A percentile compares a stretch with the other conserved stretches of the same genome.
Conservation (phyloP, 2,113 vertebrate genomes). For the Macrotus californicus region DNA sequence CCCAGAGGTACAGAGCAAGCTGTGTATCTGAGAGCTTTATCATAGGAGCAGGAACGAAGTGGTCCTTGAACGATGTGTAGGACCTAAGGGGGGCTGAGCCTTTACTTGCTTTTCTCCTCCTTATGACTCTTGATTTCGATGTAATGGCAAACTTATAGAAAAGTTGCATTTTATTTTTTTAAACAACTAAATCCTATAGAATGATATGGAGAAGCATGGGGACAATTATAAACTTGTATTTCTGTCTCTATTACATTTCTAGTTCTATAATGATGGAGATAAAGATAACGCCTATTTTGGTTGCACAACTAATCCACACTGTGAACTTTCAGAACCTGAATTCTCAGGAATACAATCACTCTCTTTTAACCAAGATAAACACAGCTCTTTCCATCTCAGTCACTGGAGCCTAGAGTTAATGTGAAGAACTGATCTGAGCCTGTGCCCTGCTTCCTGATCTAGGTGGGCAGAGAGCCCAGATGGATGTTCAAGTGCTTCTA, state of each 20-base stretch:
- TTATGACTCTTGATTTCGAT: neutral
- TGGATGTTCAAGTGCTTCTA: neutral
- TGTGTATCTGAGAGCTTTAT: neutral
- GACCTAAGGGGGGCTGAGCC: neutral
- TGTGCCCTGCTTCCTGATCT: neutral
- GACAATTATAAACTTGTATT: neutral
- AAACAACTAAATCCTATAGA: neutral
- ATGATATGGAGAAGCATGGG: neutral
- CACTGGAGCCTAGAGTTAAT: neutral
- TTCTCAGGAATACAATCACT: neutral
- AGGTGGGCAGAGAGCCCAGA: neutral
- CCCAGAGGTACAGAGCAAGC: neutral
- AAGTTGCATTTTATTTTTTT: neutral
- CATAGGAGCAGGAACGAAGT: neutral
- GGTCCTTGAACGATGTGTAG: neutral
- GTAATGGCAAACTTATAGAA: neutral
- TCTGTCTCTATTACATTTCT: neutral
- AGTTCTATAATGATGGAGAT: neutral
- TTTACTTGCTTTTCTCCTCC: neutral
- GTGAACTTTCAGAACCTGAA: neutral
- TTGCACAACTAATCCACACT: neutral
- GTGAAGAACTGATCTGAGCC: neutral
- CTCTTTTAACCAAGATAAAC: neutral
- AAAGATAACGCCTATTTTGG: neutral
- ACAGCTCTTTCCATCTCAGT: neutral